These are phyloP conservation scores for Leptocoma aspasia DNA, from an alignment of 2,113 vertebrate genomes.

Conservation along the genomic window DNA sequence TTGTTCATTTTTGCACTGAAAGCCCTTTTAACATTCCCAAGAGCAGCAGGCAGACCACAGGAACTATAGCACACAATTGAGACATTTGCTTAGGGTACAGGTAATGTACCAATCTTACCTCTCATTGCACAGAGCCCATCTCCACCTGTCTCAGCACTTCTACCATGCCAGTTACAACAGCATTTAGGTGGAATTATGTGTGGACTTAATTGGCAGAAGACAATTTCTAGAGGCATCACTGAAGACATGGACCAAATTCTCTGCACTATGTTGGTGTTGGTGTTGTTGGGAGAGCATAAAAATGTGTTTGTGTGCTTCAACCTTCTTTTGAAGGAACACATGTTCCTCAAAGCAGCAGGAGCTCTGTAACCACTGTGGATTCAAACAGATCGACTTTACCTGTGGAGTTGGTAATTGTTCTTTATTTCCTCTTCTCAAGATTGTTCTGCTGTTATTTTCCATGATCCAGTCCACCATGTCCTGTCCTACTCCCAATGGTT, in stretches of 20 bases:
- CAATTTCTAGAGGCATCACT: neutral
- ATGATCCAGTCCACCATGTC: fast-evolving
- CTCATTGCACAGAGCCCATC: neutral
- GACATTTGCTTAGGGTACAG: neutral
- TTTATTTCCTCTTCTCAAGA: neutral
- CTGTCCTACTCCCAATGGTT: neutral
- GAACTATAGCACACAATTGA: neutral
- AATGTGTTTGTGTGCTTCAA: neutral
- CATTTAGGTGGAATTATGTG: neutral
- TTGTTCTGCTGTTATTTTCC: neutral
- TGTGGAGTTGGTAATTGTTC: neutral
- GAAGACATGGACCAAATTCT: neutral
- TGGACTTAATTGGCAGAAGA: neutral
- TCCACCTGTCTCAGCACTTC: neutral
- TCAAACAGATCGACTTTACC: neutral
- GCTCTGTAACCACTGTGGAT: neutral
- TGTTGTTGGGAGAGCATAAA: neutral
- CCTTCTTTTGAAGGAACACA: neutral
- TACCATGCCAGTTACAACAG: neutral
- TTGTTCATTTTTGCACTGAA: neutral
- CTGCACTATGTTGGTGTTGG: neutral
- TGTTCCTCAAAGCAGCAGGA: neutral
- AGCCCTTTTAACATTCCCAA: neutral
- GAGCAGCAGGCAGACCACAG: neutral
- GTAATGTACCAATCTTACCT: neutral